These are phyloP conservation scores for Beris morrisii DNA, from an alignment of 2,888 invertebrate species.

Conservation along the genomic window DNA sequence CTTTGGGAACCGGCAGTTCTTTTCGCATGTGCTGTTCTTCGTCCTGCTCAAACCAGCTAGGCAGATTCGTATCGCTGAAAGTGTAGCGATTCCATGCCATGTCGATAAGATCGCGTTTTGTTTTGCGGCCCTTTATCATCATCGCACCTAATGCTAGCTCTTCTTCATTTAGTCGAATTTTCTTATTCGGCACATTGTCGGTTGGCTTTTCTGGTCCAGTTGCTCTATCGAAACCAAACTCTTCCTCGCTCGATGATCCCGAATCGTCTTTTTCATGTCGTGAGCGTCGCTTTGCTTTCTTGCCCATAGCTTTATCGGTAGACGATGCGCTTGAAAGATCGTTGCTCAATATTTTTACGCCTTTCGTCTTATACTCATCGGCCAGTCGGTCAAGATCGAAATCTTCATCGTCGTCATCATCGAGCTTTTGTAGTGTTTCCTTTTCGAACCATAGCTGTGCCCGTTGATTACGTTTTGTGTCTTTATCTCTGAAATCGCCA, in stretches of 20 bases:
- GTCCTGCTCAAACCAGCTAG: constrained; percentile 95
- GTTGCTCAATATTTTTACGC: constrained; percentile 57
- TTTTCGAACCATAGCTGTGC: constrained; percentile 88
- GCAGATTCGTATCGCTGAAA: constrained; percentile 88
- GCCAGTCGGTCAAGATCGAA: constrained; percentile 81
- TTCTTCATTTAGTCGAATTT: constrained; percentile 76
- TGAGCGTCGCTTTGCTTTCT: constrained; percentile 52
- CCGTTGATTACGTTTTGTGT: constrained; percentile 72
- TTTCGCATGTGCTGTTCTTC: constrained; percentile 88
- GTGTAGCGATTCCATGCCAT: constrained; percentile 91
- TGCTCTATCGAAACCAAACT: too few species aligned
- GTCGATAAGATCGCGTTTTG: constrained; percentile 86
- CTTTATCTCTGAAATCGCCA: constrained; percentile 74
- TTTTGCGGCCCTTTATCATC: constrained; percentile 87
- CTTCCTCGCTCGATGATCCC: constrained; percentile 44
- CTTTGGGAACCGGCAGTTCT: constrained; percentile 81
- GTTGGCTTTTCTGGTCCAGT: constrained; percentile 50
- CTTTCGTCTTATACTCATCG: constrained; percentile 71
- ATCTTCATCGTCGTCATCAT: constrained; percentile 84
- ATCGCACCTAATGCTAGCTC: constrained; percentile 91
- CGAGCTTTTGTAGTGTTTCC: constrained; percentile 77
- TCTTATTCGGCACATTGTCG: constrained; percentile 54
- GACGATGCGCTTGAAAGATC: constrained; percentile 25
- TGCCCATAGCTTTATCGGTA: constrained; percentile 45
- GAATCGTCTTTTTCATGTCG: constrained; percentile 45